Base-by-base conservation (phyloP, 2,888 invertebrate genomes). In the Callinectes sapidus region DNA sequence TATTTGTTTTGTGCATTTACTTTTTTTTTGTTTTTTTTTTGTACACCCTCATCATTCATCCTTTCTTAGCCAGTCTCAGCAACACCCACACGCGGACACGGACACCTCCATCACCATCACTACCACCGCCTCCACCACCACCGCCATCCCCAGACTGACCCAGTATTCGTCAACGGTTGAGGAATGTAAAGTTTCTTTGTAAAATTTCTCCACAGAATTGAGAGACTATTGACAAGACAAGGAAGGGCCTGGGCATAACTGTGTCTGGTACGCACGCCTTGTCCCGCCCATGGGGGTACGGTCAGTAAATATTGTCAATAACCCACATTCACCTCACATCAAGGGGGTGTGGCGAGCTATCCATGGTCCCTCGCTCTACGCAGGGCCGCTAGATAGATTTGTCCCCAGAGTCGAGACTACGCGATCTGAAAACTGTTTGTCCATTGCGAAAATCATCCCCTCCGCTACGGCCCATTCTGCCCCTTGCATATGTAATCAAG, bases 251-350 rank as follows among this genome's bases (percentile, higher is more conserved):
- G 89, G 42, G 54, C 48, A 54, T 90, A 77, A 81, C 90, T 90
- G 81, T 90, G 48, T 90, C 85, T 90, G 54, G 90, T 48, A 48
- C 90, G 28, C 39, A 39, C 90, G 54, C 77, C 13, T n/a, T 87
- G 32, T 42, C 66, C 90, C 90, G 54, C 90, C 90, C 90, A 28
- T 35, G 28, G 28, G 42, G 85, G 32, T 71, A 54, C 81, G 90
- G 90, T 90, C 90, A 90, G 85, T 90, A 81, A 90, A 90, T 90
- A 90, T 90, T 90, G 90, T 81, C 81, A 81, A 90, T 90, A 90
- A 90, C 32, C 90, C 54, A 90, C 90, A 77, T 48, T 77, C 85
- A 10, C 77, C 85, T 81, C 90, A 54, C 81, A 85, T 90, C 81
- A 89, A 71, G 39, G 16, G 61, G 66, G 71, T 39, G 71, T 42